phyloP scores from a whole-genome alignment of 2,888 invertebrate species.

The Atherix ibis region DNA sequence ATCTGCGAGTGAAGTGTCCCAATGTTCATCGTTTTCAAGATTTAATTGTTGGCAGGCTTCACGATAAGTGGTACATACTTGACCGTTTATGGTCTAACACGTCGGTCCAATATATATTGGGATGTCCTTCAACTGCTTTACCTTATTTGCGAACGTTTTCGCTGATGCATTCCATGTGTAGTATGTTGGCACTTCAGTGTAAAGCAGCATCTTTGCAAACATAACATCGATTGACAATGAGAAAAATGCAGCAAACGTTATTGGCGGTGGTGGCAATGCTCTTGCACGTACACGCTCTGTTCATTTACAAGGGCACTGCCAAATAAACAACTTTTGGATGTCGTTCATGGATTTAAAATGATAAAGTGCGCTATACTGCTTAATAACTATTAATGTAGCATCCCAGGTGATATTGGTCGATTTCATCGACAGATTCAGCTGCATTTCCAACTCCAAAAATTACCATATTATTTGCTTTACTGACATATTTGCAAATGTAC shows the following conservation, averaged over 20 bases:
- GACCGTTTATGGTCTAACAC: slow-evolving; percentile 14
- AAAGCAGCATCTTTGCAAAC: no score
- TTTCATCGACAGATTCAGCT: slow-evolving; percentile 7
- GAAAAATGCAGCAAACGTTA: slow-evolving; percentile 22
- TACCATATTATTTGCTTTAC: slow-evolving; percentile 26
- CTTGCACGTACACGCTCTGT: slow-evolving; percentile 16
- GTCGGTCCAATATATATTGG: slow-evolving; percentile 9
- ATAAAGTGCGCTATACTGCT: slow-evolving; percentile 4
- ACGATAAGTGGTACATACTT: slow-evolving; percentile 16
- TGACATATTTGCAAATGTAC: slow-evolving; percentile 31
- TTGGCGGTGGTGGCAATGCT: no score
- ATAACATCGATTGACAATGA: slow-evolving; percentile 16
- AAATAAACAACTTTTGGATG: no score
- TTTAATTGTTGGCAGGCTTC: slow-evolving; percentile 16
- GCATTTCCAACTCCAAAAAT: slow-evolving; percentile 15
- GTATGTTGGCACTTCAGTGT: no score
- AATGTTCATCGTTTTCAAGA: slow-evolving; percentile 15
- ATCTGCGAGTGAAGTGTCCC: slow-evolving; percentile 14
- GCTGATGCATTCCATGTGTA: slow-evolving; percentile 18
- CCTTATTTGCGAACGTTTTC: slow-evolving; percentile 16
- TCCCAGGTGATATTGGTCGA: slow-evolving; percentile 7
- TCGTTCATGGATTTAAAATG: slow-evolving; percentile 1
- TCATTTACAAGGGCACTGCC: no score
- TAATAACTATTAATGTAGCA: slow-evolving; percentile 15
- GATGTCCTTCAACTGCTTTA: slow-evolving; percentile 8